These are phyloP conservation scores for Seira sanloemensis DNA, from an alignment of 2,888 invertebrate genomes.

Conservation along the genomic window DNA sequence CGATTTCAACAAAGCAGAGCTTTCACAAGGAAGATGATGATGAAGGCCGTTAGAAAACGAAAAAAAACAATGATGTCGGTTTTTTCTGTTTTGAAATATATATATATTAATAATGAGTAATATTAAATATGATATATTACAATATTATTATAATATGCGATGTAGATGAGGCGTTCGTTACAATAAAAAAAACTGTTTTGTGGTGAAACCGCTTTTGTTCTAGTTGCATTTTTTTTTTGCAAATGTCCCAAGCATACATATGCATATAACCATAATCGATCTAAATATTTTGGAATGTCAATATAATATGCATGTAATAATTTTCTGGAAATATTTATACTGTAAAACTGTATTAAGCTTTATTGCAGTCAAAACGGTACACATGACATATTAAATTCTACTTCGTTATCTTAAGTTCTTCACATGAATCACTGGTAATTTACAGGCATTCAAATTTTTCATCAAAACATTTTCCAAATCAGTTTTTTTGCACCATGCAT, in stretches of 20 bases:
- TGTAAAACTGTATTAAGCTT: conserved; percentile 59
- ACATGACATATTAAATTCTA: conserved; percentile 23
- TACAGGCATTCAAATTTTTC: conserved; percentile 1
- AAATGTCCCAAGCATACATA: no score
- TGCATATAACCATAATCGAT: no score
- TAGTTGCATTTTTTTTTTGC: neutral
- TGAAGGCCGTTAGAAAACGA: conserved; percentile 36
- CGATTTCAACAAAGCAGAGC: conserved; percentile 53
- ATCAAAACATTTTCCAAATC: neutral
- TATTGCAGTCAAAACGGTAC: conserved; percentile 62
- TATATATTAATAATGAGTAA: neutral
- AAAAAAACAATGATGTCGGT: conserved; percentile 33
- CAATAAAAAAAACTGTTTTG: conserved; percentile 44
- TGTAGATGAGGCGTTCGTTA: conserved; percentile 48
- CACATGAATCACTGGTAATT: conserved; percentile 56
- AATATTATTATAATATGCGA: conserved; percentile 32
- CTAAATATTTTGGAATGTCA: no score
- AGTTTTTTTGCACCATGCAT: neutral
- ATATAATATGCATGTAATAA: no score
- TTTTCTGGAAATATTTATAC: neutral
- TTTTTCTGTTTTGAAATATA: conserved; percentile 39
- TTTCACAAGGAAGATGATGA: conserved; percentile 45
- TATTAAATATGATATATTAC: neutral
- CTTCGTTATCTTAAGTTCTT: conserved; percentile 48
- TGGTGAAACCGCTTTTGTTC: conserved; percentile 19